These are phyloP conservation scores for Coremacera marginata DNA, from an alignment of 2,888 invertebrate genomes.

Conservation along the genomic window DNA sequence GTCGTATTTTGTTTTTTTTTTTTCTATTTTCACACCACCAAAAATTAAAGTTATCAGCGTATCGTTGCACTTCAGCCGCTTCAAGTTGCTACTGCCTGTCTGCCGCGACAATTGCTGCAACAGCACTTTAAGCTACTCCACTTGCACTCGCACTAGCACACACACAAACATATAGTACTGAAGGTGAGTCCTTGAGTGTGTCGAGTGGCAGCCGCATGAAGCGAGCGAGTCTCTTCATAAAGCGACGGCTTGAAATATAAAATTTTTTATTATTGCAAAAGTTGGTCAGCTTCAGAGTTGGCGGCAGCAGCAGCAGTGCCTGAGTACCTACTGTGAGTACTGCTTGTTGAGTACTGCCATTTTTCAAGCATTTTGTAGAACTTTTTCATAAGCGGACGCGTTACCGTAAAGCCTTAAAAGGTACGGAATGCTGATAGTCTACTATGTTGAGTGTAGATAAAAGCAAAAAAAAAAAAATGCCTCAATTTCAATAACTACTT, in stretches of 20 bases:
- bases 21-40: no score
- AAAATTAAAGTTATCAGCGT: no score
- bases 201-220: not conserved
- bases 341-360: constrained; percentile 1
- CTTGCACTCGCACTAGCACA: not conserved
- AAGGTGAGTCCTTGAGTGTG: constrained; percentile 9
- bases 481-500: no score
- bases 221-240: not conserved
- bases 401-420: no score
- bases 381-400: not conserved
- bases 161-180: not conserved
- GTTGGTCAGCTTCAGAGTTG: not conserved
- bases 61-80: constrained; percentile 10
- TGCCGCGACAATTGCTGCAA: constrained; percentile 26
- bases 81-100: constrained; percentile 13
- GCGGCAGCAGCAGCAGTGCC: not conserved
- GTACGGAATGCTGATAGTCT: no score
- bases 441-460: no score
- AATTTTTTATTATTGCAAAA: no score
- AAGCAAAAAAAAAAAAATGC: no score
- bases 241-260: no score
- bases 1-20: no score
- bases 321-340: not conserved
- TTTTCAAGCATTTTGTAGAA: not conserved
- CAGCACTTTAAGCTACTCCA: constrained; percentile 20